Base-by-base conservation (phyloP, 2,888 invertebrate genomes). In the Eulithis prunata region DNA sequence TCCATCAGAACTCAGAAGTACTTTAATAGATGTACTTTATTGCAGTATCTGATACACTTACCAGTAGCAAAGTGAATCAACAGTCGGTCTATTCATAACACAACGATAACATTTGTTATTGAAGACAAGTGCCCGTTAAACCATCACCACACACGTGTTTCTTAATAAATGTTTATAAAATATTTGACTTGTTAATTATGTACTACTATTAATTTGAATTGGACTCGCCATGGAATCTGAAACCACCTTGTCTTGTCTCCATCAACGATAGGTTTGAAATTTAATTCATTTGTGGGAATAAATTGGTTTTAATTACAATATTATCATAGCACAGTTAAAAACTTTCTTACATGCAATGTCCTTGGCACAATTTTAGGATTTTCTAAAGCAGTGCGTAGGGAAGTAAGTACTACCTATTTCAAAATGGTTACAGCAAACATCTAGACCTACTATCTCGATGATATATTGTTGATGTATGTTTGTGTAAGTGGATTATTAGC, bases 101-200 rank as follows among this genome's bases (percentile, higher is more conserved):
- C 59, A 64, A 56, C 65, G 71, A 72, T 76, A 73, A 65, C 73
- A 70, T 71, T 75, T 67, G 70, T 73, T 74, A 72, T 77, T 74
- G 69, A 72, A 80, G 76, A 77, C 81, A 78, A 82, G 81, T 82
- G 76, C 68, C 71, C 69, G 71, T 73, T 75, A 73, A 68, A 71
- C 69, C 66, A 69, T 72, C 75, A 75, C 72, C 66, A 57, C 70
- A 75, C 78, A 75, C 77, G 76, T 78, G 75, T 75, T 75, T 68
- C 53, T 63, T 64, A 62, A 63, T 64, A 74, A 76, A 73, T 78
- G 80, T 81, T 84, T 83, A 75, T 79, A 77, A 75, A 82, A 83
- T 83, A 83, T 82, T 81, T 76, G 72, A 82, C 78, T 79, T 78
- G 76, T 75, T 74, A 72, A 77, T 79, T 74, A n/a, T n/a, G n/a